Evolutionary conservation across 2,797 vertebrate species (phyloP), one percentile per base, ranked within the genome.

Genomic region (Tolypeutes matacus): DNA sequence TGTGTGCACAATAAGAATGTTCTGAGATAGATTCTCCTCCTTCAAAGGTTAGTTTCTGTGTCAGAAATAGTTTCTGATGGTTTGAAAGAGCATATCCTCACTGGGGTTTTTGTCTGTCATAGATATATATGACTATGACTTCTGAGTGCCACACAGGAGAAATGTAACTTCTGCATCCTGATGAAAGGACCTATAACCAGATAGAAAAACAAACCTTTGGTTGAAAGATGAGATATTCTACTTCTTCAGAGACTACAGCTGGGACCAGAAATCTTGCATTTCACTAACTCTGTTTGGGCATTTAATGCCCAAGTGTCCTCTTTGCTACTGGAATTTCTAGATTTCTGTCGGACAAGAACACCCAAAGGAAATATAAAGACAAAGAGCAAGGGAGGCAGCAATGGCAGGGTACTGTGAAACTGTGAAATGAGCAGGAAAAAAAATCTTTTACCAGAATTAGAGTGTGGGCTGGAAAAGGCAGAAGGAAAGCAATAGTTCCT

Each of bases 181-280:
- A 97, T 95, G 95, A 95, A 97, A 96, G 56, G 86, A 72, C 34
- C 94, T 84, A 92, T 93, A 96, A 91, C 95, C 82, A 92, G 96
- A 96, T 77, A 94, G 91, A 89, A 97, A 97, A 97, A 95, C 95
- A 97, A 96, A 96, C 92, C 94, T 95, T 95, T 84, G 88, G 86
- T 88, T 97, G 97, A 97, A 97, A 96, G 96, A 96, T 95, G 95
- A 97, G 95, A 72, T 96, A 95, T 95, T 89, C 64, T 51, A 53
- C 31, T 67, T 95, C 95, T 96, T 97, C 72, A 34, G 93, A 96
- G 94, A 95, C 67, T 94, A 49, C 92, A 96, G n/a, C 90, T 86
- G 95, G 95, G 95, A 92, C 73, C 91, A 94, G 96, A 97, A 96
- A 97, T 93, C 96, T 97, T 94, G 84, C 89, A 89, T 97, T 97